Conservation (phyloP, 2,797 vertebrate genomes). For the Catamblyrhynchus diadema region DNA sequence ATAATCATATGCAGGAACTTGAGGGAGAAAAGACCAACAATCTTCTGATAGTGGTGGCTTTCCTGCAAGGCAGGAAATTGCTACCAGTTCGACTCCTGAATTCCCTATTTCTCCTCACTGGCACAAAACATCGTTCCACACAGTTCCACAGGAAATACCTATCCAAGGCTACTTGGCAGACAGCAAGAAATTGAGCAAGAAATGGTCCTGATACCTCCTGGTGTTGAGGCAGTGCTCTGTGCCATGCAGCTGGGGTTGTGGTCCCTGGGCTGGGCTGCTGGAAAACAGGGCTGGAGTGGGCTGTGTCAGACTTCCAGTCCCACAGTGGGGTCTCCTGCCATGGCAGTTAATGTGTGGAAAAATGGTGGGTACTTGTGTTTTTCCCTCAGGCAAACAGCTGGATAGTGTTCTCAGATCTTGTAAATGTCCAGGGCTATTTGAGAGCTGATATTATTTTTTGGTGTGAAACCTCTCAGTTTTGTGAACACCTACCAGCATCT, state of each 20-base stretch:
- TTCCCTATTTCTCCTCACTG: not conserved
- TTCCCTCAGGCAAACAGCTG: not conserved
- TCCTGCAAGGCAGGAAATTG: not conserved
- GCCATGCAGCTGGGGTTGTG: not conserved
- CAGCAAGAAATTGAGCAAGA: not conserved
- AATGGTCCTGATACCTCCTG: not conserved
- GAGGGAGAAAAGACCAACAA: not conserved
- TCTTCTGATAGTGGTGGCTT: not conserved
- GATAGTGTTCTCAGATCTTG: not conserved
- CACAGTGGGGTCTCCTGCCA: rapidly evolving
- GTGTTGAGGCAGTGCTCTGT: not conserved
- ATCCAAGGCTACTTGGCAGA: rapidly evolving
- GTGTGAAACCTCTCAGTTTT: not conserved
- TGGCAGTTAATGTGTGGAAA: not conserved
- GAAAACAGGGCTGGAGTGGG: not conserved
- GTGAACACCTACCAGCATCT: not conserved
- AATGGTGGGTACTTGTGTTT: not conserved
- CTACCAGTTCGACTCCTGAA: not conserved
- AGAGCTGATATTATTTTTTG: not conserved
- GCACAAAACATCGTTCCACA: not conserved
- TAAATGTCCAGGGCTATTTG: not conserved
- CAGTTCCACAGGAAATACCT: not conserved
- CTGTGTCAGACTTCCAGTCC: not conserved
- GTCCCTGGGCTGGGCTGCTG: not conserved
- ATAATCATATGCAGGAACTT: not conserved